These are phyloP conservation scores for Capitella teleta DNA, from an alignment of 1,140 invertebrate genomes.

Conservation along the genomic window DNA sequence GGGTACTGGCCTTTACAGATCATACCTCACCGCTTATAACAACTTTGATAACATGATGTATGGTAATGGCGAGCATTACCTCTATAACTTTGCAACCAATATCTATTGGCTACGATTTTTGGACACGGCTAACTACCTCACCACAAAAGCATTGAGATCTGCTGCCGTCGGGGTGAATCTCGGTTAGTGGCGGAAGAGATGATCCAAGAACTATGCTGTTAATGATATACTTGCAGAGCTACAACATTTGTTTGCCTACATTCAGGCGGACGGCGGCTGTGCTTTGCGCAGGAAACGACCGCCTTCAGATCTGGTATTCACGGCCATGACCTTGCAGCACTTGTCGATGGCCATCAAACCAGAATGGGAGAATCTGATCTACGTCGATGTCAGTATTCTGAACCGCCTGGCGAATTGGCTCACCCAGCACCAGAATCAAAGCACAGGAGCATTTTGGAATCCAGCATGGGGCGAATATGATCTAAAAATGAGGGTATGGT, in stretches of 20 bases:
- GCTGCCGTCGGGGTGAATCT: too few relatives aligned
- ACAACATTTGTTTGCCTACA: neutral
- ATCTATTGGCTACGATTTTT: constrained; percentile 83
- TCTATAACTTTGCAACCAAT: constrained; percentile 90
- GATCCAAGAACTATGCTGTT: neutral
- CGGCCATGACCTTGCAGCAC: neutral
- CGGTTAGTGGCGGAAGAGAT: too few relatives aligned
- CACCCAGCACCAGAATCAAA: constrained; percentile 25
- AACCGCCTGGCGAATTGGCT: constrained; percentile 33
- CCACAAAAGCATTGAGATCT: too few relatives aligned
- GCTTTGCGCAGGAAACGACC: neutral
- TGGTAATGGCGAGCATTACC: constrained; percentile 83
- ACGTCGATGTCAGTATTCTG: constrained; percentile 31
- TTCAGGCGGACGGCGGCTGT: neutral
- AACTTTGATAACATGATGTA: constrained; percentile 37
- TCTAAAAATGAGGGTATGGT: constrained; percentile 21
- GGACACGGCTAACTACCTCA: constrained; percentile 71
- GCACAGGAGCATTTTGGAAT: constrained; percentile 29
- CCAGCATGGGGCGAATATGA: constrained; percentile 22
- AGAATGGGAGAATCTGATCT: constrained; percentile 34
- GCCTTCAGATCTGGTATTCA: neutral
- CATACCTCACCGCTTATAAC: constrained; percentile 26
- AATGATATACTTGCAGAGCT: neutral
- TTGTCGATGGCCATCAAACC: constrained; percentile 23
- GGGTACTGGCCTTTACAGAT: constrained; percentile 64